A percentile compares a stretch with the other conserved stretches of the same genome.
These are phyloP conservation scores for Urechis unicinctus DNA, from an alignment of 2,888 invertebrate genomes.

Conservation along the genomic window DNA sequence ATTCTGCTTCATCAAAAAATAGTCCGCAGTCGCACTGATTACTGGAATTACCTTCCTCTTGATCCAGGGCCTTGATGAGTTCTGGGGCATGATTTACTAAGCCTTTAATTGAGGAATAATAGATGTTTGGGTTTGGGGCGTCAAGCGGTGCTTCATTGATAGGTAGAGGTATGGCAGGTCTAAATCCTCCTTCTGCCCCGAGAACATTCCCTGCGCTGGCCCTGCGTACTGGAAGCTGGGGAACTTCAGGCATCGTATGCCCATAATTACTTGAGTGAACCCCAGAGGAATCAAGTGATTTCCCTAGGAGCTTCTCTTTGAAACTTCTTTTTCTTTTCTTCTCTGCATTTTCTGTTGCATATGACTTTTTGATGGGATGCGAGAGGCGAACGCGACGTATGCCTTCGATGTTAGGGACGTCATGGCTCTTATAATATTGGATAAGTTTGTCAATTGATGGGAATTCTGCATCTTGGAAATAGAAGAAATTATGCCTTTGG, in stretches of 20 bases:
- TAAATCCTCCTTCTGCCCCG: not conserved
- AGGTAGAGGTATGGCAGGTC: not conserved
- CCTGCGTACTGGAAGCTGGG: not conserved
- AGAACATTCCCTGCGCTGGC: not conserved
- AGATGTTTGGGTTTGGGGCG: not conserved
- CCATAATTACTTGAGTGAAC: not conserved
- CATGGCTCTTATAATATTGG: conserved; percentile 6
- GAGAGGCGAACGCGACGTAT: conserved; percentile 8
- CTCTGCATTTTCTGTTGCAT: not conserved
- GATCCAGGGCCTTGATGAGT: conserved; percentile 2
- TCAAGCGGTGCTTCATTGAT: not conserved
- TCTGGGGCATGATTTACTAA: not conserved
- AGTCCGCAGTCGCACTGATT: conserved; percentile 14
- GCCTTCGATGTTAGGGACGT: conserved; percentile 15
- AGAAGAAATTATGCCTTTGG: not conserved
- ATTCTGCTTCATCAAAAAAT: conserved; percentile 8
- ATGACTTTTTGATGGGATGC: conserved; percentile 6
- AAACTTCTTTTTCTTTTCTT: not conserved
- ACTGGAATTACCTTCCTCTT: not conserved
- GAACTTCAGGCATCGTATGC: not conserved
- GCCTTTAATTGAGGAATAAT: not conserved
- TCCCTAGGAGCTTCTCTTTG: not conserved
- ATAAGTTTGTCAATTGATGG: conserved; percentile 6
- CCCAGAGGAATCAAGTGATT: not conserved
- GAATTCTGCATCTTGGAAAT: conserved; percentile 10